phyloP scores from a whole-genome alignment of 2,113 vertebrate species.

The Actinemys pallida region DNA sequence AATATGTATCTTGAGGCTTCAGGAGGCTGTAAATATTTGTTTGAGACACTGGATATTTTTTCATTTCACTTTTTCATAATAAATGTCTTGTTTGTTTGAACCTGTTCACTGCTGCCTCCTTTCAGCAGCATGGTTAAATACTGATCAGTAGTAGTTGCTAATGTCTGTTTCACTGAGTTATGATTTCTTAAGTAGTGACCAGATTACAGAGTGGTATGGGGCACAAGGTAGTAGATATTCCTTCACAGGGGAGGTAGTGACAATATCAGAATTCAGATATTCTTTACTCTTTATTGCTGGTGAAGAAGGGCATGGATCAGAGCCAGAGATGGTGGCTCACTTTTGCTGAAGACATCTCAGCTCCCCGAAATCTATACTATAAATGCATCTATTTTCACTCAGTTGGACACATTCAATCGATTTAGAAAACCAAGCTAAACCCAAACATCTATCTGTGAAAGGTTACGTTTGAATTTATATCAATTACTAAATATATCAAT shows the following conservation, averaged over 20 bases:
- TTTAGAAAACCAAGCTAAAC: not conserved
- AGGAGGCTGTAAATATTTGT: not conserved
- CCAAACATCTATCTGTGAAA: not conserved
- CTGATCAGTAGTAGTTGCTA: conserved; percentile 1
- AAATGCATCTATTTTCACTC: not conserved
- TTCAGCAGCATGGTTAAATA: not conserved
- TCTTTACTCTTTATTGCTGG: not conserved
- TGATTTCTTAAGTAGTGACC: not conserved
- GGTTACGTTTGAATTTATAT: not conserved
- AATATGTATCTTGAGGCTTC: not conserved
- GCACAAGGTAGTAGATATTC: not conserved
- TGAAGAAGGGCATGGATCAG: not conserved
- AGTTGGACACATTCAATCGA: not conserved
- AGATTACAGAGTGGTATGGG: not conserved
- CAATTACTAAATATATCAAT: not conserved
- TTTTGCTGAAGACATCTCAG: not conserved
- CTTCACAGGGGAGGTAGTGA: not conserved
- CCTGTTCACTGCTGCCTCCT: not conserved
- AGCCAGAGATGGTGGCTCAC: not conserved
- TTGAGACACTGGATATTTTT: not conserved
- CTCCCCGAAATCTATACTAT: not conserved
- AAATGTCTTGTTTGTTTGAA: not conserved
- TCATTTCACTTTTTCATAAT: not conserved
- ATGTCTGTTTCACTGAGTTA: conserved; percentile 1
- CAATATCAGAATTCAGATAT: not conserved